Evolutionary conservation across 2,113 vertebrate species (phyloP), one percentile per base, ranked within the genome.

Genomic region (Seriola quinqueradiata): DNA sequence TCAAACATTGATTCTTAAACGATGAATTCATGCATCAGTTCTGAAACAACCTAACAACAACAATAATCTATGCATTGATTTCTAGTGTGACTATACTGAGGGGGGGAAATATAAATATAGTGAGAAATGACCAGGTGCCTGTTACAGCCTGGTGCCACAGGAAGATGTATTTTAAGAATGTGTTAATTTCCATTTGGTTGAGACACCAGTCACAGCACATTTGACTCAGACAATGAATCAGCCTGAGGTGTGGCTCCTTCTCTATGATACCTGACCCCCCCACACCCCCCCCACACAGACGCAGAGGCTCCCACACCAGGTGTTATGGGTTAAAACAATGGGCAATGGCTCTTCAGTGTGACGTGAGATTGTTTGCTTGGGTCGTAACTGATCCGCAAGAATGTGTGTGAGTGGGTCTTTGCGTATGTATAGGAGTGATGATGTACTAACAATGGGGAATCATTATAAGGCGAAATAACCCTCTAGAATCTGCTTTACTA

Each of bases 321-420:
- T 55, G n/a, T 58, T 61, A 28, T 19, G 38, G 17, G 48, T 72
- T 58, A 50, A 50, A 82, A 75, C 75, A 58, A 54, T 0, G 34
- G 34, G 38, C 16, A 0, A 19, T 13, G 48, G 5, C 0, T 57
- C 48, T 77, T 63, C 50, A 40, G 59, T 74, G 10, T 4, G 44
- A 70, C 8, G 17, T 25, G 0, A 0, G 46, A 25, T 60, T 2
- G 3, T 65, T 69, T 10, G 17, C 55, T 48, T 52, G 16, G 69
- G 44, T 61, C 44, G 55, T 36, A 13, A 55, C 7, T 25, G 23
- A 48, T 66, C 11, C 44, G 46, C 38, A 74, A 42, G 69, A 68
- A 75, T 79, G 81, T 44, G 16, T 7, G 3, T 54, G 50, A 38
- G 57, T 40, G 54, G 21, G 38, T 66, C 57, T 77, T 21, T 75